Percentiles rank a stretch among this genome's conserved stretches.
phyloP scores from a whole-genome alignment of 2,888 invertebrate genomes.

The Schrankia costaestrigalis region DNA sequence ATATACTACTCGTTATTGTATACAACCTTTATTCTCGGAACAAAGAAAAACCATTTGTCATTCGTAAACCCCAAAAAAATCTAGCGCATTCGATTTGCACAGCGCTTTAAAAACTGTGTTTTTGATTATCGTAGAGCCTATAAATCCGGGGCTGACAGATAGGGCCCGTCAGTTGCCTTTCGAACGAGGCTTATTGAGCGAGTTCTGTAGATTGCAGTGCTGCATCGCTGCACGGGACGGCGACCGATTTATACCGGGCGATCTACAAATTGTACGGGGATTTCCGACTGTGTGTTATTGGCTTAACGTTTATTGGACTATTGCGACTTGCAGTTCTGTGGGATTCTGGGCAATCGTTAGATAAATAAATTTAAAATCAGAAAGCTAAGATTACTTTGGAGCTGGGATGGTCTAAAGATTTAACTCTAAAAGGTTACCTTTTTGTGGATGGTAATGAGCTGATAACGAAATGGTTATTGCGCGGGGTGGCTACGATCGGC shows the following conservation, averaged over 20 bases:
- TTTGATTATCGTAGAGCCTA: conserved; percentile 24
- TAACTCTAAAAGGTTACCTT: no score
- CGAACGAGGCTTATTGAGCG: conserved; percentile 32
- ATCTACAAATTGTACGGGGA: conserved; percentile 30
- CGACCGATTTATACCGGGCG: conserved; percentile 25
- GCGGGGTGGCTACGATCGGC: no score
- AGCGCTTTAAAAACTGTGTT: conserved; percentile 19
- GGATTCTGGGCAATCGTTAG: not conserved
- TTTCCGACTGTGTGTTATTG: conserved; percentile 23
- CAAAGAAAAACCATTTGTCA: conserved; percentile 1
- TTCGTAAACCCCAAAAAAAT: conserved; percentile 1
- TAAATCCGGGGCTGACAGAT: conserved; percentile 32
- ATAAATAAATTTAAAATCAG: no score
- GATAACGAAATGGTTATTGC: no score
- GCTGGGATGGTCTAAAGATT: no score
- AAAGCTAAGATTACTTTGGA: no score
- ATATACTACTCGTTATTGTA: not conserved
- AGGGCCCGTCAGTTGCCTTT: conserved; percentile 35
- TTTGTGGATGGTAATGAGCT: no score
- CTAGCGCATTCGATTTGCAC: conserved; percentile 11
- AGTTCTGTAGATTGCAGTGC: conserved; percentile 26
- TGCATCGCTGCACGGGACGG: conserved; percentile 20
- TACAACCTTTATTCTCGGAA: not conserved
- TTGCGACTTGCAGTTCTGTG: conserved; percentile 10
- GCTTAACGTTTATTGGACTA: conserved; percentile 19